Evolutionary conservation across 1,140 invertebrate genomes (phyloP), one percentile per base, ranked within the genome.

Genomic region (Cecropterus lyciades): DNA sequence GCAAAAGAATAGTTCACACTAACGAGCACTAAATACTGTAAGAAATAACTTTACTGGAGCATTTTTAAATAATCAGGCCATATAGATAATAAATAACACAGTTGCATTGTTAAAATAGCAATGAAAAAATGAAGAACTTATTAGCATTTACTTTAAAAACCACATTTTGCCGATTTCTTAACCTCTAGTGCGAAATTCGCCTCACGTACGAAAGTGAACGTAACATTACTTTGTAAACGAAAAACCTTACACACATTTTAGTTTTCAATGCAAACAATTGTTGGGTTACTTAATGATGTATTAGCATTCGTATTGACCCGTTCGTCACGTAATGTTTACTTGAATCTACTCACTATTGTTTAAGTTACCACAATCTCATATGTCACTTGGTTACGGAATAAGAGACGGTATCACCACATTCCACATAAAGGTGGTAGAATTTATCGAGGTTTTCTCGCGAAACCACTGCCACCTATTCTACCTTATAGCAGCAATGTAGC

Each of bases 141-240:
- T 20, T 20, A 24, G 20, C 11, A 17, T 13, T 40, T 56, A 55
- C 53, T 16, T 53, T 60, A 15, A 24, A 49, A 37, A 27, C 14
- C 33, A 15, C 15, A 48, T 60, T 48, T 37, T 13, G 43, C 13
- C 1, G 43, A 60, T 60, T 60, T 45, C 56, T 60, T 60, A 27
- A 60, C 27, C 65, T 72, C 56, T 67, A 30, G 57, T 46, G 51
- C 14, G 37, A 70, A 66, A 74, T 77, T 72, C 67, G 67, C 59
- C 57, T 15, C 68, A 65, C 52, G 49, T 53, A 27, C 46, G 57
- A 71, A 77, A 72, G 65, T 67, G 57, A 68, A 75, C 57, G 69
- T 65, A 73, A 72, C 30, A 53, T 63, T 37, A 75, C 65, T 69
- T 67, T 65, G 43, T 17, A 63, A 77, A 59, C 55, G 42, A 17